Evolutionary conservation across 2,113 vertebrate species (phyloP), one percentile per base, ranked within the genome.

Genomic region (Heterochromis multidens): DNA sequence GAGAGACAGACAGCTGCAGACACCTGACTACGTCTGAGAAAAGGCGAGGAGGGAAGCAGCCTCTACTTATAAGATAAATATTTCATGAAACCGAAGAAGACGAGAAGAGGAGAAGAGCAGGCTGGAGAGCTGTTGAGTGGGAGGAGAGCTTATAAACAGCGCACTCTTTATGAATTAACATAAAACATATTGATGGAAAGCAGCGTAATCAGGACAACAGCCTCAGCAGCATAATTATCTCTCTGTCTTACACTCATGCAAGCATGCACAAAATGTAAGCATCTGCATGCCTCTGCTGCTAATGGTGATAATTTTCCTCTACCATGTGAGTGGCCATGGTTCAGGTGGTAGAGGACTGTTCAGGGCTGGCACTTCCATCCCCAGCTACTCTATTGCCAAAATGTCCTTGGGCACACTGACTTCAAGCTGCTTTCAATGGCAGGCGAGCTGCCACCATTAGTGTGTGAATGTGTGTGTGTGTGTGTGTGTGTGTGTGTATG

Each of bases 11-110:
- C 58, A 88, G 80, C 78, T 80, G 77, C 80, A 91, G 59, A 79
- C 61, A 79, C 78, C 60, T 56, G 72, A 84, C 82, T 81, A 19
- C 58, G 25, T 62, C 31, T 85, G 23, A 78, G 63, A 86, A 81
- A 84, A 85, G 77, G 85, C 9, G 6, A 84, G 25, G 14, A 49
- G 82, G 31, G 25, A 77, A 74, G 78, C 70, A 67, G 67, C 85
- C 40, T 85, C 82, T 19, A 52, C 79, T 88, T 62, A 52, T 25
- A 29, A 74, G 74, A 70, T 91, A 77, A 93, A 94, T 94, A 90
- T 89, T 92, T 92, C 16, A 95, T 92, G 78, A 84, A 70, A 52
- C 82, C 37, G 23, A 81, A 59, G 21, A 70, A 35, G 25, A 37
- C 3, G 17, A 35, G 7, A n/a, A 57, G 25, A 83, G 2, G 46